A percentile compares a stretch with the other conserved stretches of the same genome.
These are phyloP conservation scores for Ephestia elutella DNA, from an alignment of 1,140 invertebrate species.

Conservation along the genomic window DNA sequence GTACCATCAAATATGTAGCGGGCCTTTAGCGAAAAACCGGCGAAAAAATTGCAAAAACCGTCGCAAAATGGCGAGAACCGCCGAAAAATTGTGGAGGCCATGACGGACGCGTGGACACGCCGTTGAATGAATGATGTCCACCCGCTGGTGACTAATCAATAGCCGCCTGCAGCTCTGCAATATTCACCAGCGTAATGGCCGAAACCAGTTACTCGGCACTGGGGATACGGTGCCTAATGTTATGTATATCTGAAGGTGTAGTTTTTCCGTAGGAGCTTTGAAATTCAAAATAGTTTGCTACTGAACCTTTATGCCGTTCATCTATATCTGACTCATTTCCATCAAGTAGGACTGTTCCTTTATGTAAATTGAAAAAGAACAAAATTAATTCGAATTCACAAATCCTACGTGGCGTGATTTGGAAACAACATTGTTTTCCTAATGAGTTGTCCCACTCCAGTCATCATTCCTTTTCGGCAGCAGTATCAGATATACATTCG, in stretches of 20 bases:
- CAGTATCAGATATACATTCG: no score
- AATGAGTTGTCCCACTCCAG: no score
- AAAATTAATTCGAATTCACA: no score
- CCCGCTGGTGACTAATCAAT: conserved; percentile 47
- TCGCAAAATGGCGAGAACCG: conserved; percentile 31
- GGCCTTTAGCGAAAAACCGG: conserved; percentile 25
- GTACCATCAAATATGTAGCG: conserved; percentile 57
- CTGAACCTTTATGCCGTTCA: no score
- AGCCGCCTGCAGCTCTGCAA: conserved; percentile 33
- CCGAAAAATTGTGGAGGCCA: conserved; percentile 32
- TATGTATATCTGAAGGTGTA: background rate
- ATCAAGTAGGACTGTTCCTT: no score
- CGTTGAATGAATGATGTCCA: conserved; percentile 56
- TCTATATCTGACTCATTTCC: no score
- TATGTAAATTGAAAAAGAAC: no score
- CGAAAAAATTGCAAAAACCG: conserved; percentile 16
- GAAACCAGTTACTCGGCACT: conserved; percentile 24
- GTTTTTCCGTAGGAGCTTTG: no score
- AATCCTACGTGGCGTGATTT: no score
- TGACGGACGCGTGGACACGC: conserved; percentile 41
- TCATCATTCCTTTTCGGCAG: no score
- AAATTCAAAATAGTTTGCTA: no score
- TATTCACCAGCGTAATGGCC: conserved; percentile 24
- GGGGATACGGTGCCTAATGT: background rate
- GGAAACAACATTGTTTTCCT: no score